A percentile compares a stretch with the other conserved stretches of the same genome.
Conservation (phyloP, 2,888 invertebrate species). For the Orthonychiurus folsomi region DNA sequence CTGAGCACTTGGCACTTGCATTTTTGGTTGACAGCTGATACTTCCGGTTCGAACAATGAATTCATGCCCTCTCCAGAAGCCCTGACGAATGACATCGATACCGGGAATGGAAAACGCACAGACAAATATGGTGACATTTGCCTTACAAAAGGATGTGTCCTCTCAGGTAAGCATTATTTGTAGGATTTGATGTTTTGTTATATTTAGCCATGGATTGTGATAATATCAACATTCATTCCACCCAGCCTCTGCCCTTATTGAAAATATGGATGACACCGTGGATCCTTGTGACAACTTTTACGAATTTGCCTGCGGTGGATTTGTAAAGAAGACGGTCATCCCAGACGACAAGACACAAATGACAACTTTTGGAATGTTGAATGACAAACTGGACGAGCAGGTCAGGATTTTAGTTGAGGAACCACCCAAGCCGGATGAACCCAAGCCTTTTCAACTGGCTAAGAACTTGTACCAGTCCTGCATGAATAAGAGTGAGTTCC, state of each 20-base stretch:
- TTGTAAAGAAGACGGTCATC: slow-evolving; percentile 60
- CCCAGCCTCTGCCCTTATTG: slow-evolving; percentile 62
- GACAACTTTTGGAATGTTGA: slow-evolving; percentile 61
- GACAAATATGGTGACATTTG: slow-evolving; percentile 50
- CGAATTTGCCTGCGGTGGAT: slow-evolving; percentile 67
- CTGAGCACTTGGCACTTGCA: slow-evolving; percentile 20
- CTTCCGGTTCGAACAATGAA: slow-evolving; percentile 30
- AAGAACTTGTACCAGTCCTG: slow-evolving; percentile 78
- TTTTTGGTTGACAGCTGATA: slow-evolving; percentile 31
- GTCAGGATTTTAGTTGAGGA: slow-evolving; percentile 61
- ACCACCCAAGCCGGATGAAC: slow-evolving; percentile 53
- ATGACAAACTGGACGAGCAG: slow-evolving; percentile 65
- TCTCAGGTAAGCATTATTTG: slow-evolving; percentile 54
- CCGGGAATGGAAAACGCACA: slow-evolving; percentile 16
- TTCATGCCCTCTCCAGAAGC: slow-evolving; percentile 41
- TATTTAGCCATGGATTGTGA: no score
- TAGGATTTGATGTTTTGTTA: neutral
- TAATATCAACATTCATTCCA: no score
- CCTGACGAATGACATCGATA: slow-evolving; percentile 29
- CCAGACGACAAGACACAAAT: slow-evolving; percentile 74
- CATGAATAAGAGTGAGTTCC: slow-evolving; percentile 71
- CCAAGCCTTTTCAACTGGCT: slow-evolving; percentile 63
- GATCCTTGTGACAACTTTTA: slow-evolving; percentile 79
- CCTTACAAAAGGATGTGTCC: slow-evolving; percentile 66
- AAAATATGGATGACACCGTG: slow-evolving; percentile 60